Conservation (phyloP, 2,797 vertebrate species). For the Parambassis ranga region DNA sequence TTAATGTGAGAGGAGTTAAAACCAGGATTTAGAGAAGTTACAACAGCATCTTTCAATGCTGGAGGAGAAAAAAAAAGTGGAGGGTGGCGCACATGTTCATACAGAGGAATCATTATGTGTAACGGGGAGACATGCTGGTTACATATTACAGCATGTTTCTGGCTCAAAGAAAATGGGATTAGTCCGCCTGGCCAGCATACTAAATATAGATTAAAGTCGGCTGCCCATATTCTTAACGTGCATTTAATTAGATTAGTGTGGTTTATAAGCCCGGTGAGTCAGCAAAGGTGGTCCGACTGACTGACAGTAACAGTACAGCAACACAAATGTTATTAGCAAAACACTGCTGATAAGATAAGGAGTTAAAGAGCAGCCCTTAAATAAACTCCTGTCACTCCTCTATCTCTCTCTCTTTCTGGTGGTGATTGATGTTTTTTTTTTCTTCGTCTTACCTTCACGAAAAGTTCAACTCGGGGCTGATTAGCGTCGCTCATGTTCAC, state of each 20-base stretch:
- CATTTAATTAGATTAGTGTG: constrained; percentile 64
- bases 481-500: constrained; percentile 75
- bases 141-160: constrained; percentile 10
- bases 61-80: neutral
- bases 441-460: constrained; percentile 80
- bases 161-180: constrained; percentile 43
- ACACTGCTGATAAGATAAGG: neutral
- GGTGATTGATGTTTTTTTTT: neutral
- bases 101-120: constrained; percentile 60
- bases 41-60: constrained; percentile 60
- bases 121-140: constrained; percentile 15
- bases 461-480: constrained; percentile 78
- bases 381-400: constrained; percentile 6
- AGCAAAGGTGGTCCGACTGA: constrained; percentile 19
- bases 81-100: constrained; percentile 33
- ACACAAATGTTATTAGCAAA: neutral
- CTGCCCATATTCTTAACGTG: constrained; percentile 41
- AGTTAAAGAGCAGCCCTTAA: neutral
- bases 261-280: constrained; percentile 43
- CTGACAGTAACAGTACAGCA: too few species aligned
- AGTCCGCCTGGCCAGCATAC: constrained; percentile 29
- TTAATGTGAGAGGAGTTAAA: constrained; percentile 5
- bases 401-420: neutral
- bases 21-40: constrained; percentile 46
- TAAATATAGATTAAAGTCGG: constrained; percentile 65